Evolutionary conservation across 1,140 invertebrate genomes (phyloP).

Genomic region (Anastrepha ludens): DNA sequence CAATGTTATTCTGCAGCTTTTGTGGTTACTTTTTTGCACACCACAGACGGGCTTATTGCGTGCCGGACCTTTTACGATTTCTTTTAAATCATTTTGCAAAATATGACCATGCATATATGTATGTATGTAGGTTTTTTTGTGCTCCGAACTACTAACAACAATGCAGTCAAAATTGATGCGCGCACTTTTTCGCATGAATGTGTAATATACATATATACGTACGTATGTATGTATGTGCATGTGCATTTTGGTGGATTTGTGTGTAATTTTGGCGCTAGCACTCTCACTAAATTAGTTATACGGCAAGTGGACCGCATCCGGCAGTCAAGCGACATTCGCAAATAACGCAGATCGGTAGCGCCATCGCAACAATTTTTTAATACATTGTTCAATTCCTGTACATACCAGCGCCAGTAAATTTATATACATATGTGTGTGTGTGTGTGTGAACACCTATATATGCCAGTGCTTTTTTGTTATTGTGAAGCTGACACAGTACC

Average conservation of each 20-base stretch:
- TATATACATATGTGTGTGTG: background rate
- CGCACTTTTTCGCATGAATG: no score
- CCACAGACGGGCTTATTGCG: background rate
- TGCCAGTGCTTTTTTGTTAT: no score
- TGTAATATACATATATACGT: no score
- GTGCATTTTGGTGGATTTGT: background rate
- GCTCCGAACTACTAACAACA: no score
- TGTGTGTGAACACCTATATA: no score
- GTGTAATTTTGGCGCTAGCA: background rate
- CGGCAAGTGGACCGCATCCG: background rate
- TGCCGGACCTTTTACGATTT: background rate
- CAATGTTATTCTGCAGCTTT: background rate
- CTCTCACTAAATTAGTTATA: background rate
- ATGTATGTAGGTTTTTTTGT: no score
- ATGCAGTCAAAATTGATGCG: no score
- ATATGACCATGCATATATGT: background rate
- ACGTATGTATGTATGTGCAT: background rate
- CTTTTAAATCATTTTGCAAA: background rate
- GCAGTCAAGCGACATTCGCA: background rate
- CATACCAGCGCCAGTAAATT: background rate
- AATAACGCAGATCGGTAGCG: background rate
- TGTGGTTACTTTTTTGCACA: slow-evolving; percentile 6
- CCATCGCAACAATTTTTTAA: no score
- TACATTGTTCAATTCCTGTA: no score
- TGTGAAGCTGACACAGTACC: no score